Evolutionary conservation across 2,113 vertebrate species (phyloP), one percentile per base, ranked within the genome.

Genomic region (Otolemur garnettii): DNA sequence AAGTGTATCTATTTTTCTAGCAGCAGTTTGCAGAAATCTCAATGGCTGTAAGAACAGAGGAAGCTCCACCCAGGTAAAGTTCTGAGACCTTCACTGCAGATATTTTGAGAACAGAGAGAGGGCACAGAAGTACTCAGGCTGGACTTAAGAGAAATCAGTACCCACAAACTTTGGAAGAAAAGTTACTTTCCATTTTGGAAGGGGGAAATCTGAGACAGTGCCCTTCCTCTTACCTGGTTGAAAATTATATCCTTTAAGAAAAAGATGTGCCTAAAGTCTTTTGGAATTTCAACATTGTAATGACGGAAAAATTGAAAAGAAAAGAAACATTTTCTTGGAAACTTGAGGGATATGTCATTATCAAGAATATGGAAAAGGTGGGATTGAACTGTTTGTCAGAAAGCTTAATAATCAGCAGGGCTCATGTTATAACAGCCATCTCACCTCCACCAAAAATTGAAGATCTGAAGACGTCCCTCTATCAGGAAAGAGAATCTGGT

Each of bases 271-370:
- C 42, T 93, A 60, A 90, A 9, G 12, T 75, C 71, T 89, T 83
- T 87, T 60, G 42, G 42, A 86, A 93, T 87, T 71, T 87, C 60
- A 84, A 28, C 28, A 33, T 50, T 92, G 21, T 88, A 85, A 21
- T 33, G 8, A 87, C 55, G 30, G 26, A 33, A 38, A 92, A 93
- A 57, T 72, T 30, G 60, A 91, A 75, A 74, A 9, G 7, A 55
- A 71, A 64, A 64, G 26, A 28, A 64, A 64, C 62, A 13, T 28
- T 78, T 80, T 35, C 33, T 82, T 9, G 59, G 38, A 19, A 91
- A 79, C 19, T 42, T 90, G 59, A 82, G 19, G 69, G 53, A 12
- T 45, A 15, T 55, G 42, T 74, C 57, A 38, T 55, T 75, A 38
- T 90, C 13, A 53, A 68, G 91, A 91, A 84, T 8, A 5, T n/a